These are phyloP conservation scores for Riparia riparia DNA, from an alignment of 2,113 vertebrate species.

Conservation along the genomic window DNA sequence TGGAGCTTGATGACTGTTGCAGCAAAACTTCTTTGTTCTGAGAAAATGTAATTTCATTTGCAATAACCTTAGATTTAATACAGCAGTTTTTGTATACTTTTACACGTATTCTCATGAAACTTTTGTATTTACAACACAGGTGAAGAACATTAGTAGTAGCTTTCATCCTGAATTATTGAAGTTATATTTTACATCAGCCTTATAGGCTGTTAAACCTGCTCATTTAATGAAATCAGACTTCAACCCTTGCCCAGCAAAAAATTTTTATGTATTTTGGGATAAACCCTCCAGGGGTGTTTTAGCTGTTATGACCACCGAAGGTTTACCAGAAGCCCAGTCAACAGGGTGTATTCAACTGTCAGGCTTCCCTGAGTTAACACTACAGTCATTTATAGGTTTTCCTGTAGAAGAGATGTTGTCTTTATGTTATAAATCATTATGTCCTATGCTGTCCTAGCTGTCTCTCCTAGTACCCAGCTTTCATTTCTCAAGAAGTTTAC, in stretches of 20 bases:
- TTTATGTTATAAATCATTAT: not conserved
- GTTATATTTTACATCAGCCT: not conserved
- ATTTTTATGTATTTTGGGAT: not conserved
- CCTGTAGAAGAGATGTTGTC: not conserved
- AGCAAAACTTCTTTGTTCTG: not conserved
- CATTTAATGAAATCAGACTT: not conserved
- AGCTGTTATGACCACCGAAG: not conserved
- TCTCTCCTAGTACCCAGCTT: not conserved
- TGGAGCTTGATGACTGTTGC: not conserved
- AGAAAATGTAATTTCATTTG: not conserved
- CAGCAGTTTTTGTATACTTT: not conserved
- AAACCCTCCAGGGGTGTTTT: not conserved
- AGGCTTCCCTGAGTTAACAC: not conserved
- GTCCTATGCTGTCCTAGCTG: not conserved
- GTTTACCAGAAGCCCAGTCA: not conserved
- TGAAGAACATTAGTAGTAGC: not conserved
- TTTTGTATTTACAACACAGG: not conserved
- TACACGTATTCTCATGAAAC: not conserved
- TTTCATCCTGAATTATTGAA: not conserved
- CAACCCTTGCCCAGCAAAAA: not conserved
- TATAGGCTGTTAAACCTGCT: not conserved
- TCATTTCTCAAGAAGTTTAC: not conserved
- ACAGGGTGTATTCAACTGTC: not conserved
- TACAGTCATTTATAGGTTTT: not conserved
- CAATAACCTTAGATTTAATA: not conserved